Conservation (phyloP, 2,797 vertebrate species). For the Fistularia tabacaria region DNA sequence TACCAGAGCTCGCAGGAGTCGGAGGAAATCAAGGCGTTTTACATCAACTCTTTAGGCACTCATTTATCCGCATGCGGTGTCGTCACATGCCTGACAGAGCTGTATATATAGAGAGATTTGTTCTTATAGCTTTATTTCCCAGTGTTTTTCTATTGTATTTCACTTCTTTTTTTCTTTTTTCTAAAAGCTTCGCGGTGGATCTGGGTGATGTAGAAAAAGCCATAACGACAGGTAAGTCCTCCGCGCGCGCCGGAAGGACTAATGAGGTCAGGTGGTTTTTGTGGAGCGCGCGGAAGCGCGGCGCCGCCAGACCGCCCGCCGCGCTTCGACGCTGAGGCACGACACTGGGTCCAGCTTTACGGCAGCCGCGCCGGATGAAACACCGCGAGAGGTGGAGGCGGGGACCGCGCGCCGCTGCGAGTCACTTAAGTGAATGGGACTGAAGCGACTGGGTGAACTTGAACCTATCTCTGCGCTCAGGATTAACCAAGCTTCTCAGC, state of each 20-base stretch:
- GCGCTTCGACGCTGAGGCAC: constrained; percentile 68
- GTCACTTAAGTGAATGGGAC: too few species aligned
- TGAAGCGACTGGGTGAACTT: too few species aligned
- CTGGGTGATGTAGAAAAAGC: constrained; percentile 50
- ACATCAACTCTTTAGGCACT: constrained; percentile 63
- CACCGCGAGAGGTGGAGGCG: constrained; percentile 19
- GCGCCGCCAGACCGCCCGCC: constrained; percentile 2
- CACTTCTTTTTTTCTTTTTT: constrained; percentile 6
- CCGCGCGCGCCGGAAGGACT: constrained; percentile 43
- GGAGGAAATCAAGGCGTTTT: constrained; percentile 42
- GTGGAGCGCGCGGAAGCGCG: constrained; percentile 61
- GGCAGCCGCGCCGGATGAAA: constrained; percentile 47
- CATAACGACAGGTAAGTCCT: constrained; percentile 27
- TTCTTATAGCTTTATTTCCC: constrained; percentile 18
- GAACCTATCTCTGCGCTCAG: too few species aligned
- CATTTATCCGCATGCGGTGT: constrained; percentile 62
- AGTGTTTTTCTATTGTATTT: constrained; percentile 18
- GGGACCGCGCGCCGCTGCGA: too few species aligned
- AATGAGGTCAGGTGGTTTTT: constrained; percentile 68
- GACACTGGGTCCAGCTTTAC: constrained; percentile 53
- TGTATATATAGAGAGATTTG: constrained; percentile 9
- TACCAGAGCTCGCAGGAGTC: constrained; percentile 10
- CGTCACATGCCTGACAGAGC: constrained; percentile 59
- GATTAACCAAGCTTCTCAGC: too few species aligned
- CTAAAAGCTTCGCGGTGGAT: too few species aligned